Percentiles rank a stretch among this genome's conserved stretches.
Evolutionary conservation across 1,140 invertebrate species (phyloP).

Genomic region (Microplitis mediator): DNA sequence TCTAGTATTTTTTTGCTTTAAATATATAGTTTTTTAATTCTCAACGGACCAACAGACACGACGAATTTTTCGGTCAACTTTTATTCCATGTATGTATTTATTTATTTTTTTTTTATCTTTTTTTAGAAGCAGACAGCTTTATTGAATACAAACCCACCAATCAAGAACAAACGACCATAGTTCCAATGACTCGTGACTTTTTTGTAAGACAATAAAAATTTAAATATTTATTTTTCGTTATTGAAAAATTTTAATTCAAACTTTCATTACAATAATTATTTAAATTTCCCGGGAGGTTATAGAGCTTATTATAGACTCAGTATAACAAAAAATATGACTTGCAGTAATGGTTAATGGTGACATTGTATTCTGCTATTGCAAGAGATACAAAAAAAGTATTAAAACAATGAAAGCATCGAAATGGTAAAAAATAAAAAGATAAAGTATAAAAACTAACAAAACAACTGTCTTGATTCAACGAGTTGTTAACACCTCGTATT

Average conservation of each 20-base stretch:
- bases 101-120: too few relatives aligned
- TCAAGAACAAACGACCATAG: too few relatives aligned
- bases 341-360: too few relatives aligned
- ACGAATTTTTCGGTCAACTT: too few relatives aligned
- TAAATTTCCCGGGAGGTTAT: too few relatives aligned
- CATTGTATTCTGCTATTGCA: not conserved
- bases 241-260: too few relatives aligned
- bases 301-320: too few relatives aligned
- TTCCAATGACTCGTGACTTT: not conserved
- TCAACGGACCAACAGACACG: not conserved
- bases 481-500: constrained; percentile 20
- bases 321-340: too few relatives aligned
- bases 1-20: not conserved
- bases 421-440: constrained; percentile 13
- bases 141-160: too few relatives aligned
- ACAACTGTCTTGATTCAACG: constrained; percentile 17
- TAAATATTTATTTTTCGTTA: not conserved
- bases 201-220: not conserved
- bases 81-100: too few relatives aligned
- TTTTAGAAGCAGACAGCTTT: too few relatives aligned
- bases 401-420: not conserved
- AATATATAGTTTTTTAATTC: not conserved
- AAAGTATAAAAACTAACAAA: not conserved
- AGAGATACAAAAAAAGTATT: not conserved
- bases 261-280: too few relatives aligned